Evolutionary conservation across 2,113 vertebrate genomes (phyloP).

Genomic region (Halcyon malimbica): DNA sequence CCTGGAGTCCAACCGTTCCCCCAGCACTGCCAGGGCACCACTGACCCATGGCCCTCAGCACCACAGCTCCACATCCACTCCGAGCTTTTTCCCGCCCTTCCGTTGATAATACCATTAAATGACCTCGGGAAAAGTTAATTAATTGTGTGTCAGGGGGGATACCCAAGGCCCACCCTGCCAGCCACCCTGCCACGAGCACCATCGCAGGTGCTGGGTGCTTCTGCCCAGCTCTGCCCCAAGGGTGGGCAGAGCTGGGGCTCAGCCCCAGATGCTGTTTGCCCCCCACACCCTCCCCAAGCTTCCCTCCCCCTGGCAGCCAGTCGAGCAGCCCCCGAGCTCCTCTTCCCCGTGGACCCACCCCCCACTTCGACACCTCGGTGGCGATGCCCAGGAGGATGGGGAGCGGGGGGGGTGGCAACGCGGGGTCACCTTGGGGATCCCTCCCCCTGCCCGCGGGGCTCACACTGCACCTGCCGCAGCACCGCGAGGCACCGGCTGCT

Average conservation of each 20-base stretch:
- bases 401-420: too few species aligned
- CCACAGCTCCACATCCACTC: too few species aligned
- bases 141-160: fast-evolving
- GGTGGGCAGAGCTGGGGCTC: not conserved
- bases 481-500: too few species aligned
- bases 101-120: not conserved
- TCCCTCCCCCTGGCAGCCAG: not conserved
- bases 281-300: not conserved
- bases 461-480: too few species aligned
- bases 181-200: not conserved
- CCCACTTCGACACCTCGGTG: not conserved
- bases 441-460: too few species aligned
- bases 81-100: not conserved
- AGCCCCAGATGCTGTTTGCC: not conserved
- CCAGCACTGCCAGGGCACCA: too few species aligned
- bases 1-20: too few species aligned
- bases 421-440: too few species aligned
- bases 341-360: not conserved
- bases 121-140: not conserved
- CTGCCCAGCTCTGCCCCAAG: not conserved
- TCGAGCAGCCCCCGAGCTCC: not conserved
- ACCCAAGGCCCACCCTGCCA: not conserved
- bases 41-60: too few species aligned
- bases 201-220: not conserved
- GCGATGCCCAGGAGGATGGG: not conserved